Conservation (phyloP, 2,113 vertebrate species). For the Clarias magur region DNA sequence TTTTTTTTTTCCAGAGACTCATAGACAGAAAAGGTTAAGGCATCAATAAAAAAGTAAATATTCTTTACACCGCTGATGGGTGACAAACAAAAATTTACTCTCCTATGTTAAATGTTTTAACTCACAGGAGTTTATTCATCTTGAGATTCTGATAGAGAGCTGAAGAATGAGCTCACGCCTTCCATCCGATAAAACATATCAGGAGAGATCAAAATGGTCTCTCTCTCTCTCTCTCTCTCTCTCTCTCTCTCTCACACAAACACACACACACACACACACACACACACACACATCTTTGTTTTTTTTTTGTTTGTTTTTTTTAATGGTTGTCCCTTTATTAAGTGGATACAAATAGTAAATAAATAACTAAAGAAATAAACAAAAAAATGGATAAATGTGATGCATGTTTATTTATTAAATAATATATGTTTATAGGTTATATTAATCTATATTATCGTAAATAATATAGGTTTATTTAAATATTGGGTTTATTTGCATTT, state of each 20-base stretch:
- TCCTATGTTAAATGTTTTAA: conserved; percentile 72
- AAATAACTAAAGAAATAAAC: neutral
- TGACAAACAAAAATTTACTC: conserved; percentile 78
- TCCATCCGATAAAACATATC: conserved; percentile 25
- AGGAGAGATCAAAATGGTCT: conserved; percentile 29
- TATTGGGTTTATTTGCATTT: neutral
- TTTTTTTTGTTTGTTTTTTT: too few species aligned
- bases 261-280: conserved; percentile 20
- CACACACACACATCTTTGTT: too few species aligned
- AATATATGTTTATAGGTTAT: too few species aligned
- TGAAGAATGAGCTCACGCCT: conserved; percentile 62
- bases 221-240: too few species aligned
- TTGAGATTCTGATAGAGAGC: conserved; percentile 65
- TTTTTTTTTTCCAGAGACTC: conserved; percentile 9
- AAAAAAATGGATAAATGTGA: neutral
- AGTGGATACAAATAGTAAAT: neutral
- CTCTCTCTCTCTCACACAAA: too few species aligned
- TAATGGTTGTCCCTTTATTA: neutral
- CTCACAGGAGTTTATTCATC: conserved; percentile 73
- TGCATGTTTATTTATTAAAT: neutral
- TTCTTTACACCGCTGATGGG: conserved; percentile 72
- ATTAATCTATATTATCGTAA: neutral
- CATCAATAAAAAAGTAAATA: conserved; percentile 67
- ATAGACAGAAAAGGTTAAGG: conserved; percentile 68
- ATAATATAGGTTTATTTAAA: neutral